These are phyloP conservation scores for Hucho hucho DNA, from an alignment of 2,113 vertebrate species.

Conservation along the genomic window DNA sequence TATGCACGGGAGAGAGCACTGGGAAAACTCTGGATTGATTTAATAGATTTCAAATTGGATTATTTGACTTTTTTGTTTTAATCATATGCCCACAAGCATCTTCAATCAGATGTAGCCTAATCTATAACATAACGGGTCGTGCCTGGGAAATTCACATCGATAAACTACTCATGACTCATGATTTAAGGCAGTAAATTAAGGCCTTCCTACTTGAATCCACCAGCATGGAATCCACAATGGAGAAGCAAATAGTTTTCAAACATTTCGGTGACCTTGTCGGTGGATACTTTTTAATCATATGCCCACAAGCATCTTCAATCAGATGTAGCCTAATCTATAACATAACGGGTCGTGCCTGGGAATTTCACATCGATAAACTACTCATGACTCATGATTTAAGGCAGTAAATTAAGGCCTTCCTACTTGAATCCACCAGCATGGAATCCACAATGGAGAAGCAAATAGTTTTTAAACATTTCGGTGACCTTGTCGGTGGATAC, in stretches of 20 bases:
- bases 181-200: background rate
- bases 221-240: background rate
- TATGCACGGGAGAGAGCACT: constrained; percentile 54
- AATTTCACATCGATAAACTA: constrained; percentile 22
- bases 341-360: constrained; percentile 27
- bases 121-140: constrained; percentile 32
- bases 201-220: background rate
- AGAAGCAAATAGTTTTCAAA: background rate
- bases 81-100: constrained; percentile 46
- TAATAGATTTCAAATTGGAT: constrained; percentile 70
- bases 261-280: background rate
- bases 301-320: constrained; percentile 20
- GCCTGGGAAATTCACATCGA: constrained; percentile 12
- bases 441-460: background rate
- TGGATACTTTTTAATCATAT: constrained; percentile 42
- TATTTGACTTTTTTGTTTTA: constrained; percentile 58
- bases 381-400: background rate
- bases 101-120: constrained; percentile 40
- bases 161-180: constrained; percentile 8
- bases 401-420: background rate
- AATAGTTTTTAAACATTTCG: background rate
- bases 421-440: background rate
- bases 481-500: background rate
- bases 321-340: constrained; percentile 43
- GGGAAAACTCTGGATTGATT: constrained; percentile 68